Percentiles rank a stretch among this genome's conserved stretches.
Conservation (phyloP, 2,797 vertebrate species). For the Enteromius argenteus region DNA sequence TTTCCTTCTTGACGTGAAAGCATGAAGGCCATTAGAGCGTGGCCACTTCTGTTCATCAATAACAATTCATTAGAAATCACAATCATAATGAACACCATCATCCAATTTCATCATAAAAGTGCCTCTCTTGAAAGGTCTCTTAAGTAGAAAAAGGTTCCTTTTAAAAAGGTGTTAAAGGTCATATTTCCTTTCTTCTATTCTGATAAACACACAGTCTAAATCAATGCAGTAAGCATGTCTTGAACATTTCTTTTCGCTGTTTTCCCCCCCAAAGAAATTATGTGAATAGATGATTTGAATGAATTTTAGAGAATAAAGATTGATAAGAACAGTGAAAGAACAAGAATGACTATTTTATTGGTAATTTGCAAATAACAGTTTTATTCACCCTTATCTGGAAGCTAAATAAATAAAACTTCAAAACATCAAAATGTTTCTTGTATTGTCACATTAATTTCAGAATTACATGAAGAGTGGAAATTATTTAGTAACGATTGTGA, state of each 20-base stretch:
- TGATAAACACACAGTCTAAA: constrained; percentile 38
- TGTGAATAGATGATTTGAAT: not conserved
- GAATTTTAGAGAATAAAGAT: too few species aligned
- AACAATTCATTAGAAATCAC: constrained; percentile 16
- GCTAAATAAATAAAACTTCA: not conserved
- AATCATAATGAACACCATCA: constrained; percentile 14
- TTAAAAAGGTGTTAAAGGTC: not conserved
- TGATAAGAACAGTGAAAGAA: too few species aligned
- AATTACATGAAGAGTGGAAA: not conserved
- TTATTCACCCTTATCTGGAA: not conserved
- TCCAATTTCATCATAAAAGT: not conserved
- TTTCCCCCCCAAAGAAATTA: not conserved
- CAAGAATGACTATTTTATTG: too few species aligned
- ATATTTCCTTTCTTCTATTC: constrained; percentile 15
- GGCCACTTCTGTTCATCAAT: constrained; percentile 85
- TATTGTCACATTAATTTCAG: not conserved
- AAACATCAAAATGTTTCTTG: not conserved
- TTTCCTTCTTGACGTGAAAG: constrained; percentile 97
- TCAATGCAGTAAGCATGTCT: not conserved
- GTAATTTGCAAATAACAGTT: not conserved
- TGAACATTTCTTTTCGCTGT: not conserved
- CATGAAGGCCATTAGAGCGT: constrained; percentile 97
- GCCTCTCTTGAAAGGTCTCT: not conserved
- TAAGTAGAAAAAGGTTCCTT: not conserved
- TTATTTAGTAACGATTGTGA: too few species aligned